These are phyloP conservation scores for Myotis myotis DNA, from an alignment of 2,797 vertebrate species.

Conservation along the genomic window DNA sequence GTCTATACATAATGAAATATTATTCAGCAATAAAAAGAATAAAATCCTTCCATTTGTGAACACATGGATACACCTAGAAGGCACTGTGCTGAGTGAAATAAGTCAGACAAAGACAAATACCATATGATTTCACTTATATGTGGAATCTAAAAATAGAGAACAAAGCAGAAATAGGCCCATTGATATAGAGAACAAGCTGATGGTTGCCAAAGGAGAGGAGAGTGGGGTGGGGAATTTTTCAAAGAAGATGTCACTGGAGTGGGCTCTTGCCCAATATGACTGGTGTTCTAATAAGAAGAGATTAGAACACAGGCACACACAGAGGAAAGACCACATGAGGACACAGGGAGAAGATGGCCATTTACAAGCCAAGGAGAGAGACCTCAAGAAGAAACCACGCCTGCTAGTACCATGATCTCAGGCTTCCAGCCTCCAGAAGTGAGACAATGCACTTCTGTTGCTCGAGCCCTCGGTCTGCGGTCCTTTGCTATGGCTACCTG, in stretches of 20 bases:
- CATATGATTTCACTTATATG: neutral
- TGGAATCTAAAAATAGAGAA: neutral
- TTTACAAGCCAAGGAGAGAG: neutral
- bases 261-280: neutral
- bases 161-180: neutral
- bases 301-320: neutral
- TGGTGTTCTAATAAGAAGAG: neutral
- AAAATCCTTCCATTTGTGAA: neutral
- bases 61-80: neutral
- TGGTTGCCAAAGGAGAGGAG: neutral
- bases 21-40: neutral
- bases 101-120: neutral
- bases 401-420: neutral
- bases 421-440: neutral
- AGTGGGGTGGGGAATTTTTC: neutral
- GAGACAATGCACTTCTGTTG: neutral
- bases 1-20: too few species aligned
- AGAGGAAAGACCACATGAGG: neutral
- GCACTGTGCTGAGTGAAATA: neutral
- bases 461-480: neutral
- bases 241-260: neutral
- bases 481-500: neutral
- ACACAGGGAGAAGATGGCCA: neutral
- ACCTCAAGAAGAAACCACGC: neutral
- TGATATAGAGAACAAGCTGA: neutral